Conservation (phyloP, 1,140 invertebrate species). For the Chymomyza costata region DNA sequence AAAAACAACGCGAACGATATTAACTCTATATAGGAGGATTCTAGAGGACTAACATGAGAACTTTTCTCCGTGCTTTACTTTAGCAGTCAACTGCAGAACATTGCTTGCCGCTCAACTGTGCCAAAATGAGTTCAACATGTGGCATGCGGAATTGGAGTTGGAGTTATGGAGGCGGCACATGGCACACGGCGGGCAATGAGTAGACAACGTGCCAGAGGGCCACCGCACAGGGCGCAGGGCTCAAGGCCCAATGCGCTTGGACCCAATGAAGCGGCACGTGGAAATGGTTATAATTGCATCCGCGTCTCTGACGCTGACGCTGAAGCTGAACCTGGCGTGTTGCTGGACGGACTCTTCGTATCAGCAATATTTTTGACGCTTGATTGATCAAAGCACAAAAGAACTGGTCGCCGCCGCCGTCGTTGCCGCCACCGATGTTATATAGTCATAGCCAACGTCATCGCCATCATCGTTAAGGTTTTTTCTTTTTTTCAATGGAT, state of each 20-base stretch:
- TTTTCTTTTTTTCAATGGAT: conserved; percentile 18
- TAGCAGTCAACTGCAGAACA: conserved; percentile 2
- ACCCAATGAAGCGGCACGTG: conserved; percentile 68
- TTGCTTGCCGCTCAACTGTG: conserved; percentile 36
- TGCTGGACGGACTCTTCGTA: conserved; percentile 39
- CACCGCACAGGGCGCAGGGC: conserved; percentile 4
- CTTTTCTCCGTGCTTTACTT: no score
- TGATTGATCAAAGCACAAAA: conserved; percentile 68
- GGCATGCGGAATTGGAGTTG: no score
- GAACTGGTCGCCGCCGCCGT: neutral
- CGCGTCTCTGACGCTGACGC: conserved; percentile 29
- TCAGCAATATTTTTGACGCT: conserved; percentile 67
- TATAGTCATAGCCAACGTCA: conserved; percentile 18
- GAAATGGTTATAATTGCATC: conserved; percentile 72
- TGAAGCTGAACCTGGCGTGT: conserved; percentile 21
- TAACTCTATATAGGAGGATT: no score
- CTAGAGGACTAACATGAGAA: no score
- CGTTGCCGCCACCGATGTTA: no score
- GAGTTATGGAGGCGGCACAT: no score
- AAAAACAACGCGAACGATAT: no score
- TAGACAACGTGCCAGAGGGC: conserved; percentile 12
- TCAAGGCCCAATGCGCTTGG: no score
- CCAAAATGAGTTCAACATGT: no score
- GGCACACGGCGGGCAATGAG: no score
- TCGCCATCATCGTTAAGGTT: conserved; percentile 6